Percentiles rank a stretch among this genome's conserved stretches.
phyloP scores from a whole-genome alignment of 1,140 invertebrate genomes.

The Lepidurus packardi region DNA sequence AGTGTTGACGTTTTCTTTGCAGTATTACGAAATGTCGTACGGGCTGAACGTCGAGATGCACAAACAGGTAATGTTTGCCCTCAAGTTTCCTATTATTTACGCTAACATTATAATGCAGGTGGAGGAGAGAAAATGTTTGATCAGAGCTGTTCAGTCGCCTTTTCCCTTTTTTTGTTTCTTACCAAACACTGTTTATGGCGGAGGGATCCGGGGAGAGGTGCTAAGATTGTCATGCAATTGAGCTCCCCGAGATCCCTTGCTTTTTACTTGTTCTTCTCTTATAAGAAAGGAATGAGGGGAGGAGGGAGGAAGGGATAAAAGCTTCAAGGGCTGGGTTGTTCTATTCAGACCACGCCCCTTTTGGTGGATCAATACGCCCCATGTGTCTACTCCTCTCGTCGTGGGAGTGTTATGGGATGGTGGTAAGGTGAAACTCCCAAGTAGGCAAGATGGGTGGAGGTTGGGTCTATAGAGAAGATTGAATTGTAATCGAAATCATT shows the following conservation, averaged over 20 bases:
- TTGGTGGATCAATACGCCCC: conserved; percentile 8
- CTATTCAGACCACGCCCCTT: neutral
- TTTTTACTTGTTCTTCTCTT: conserved; percentile 26
- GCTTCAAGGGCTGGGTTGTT: neutral
- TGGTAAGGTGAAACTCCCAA: neutral
- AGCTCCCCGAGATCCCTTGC: conserved; percentile 23
- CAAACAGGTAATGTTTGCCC: conserved; percentile 77
- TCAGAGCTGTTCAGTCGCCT: neutral
- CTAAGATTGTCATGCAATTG: conserved; percentile 19
- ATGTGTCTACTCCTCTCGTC: neutral
- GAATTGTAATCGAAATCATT: conserved; percentile 22
- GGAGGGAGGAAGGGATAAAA: conserved; percentile 10
- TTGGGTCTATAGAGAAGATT: neutral
- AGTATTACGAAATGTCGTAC: conserved; percentile 99
- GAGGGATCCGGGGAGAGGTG: neutral
- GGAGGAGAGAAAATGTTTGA: neutral
- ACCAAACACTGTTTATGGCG: neutral
- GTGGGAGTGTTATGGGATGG: neutral
- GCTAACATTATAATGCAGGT: conserved; percentile 14
- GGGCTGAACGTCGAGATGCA: conserved; percentile 99
- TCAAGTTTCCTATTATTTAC: neutral
- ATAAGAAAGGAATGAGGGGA: neutral
- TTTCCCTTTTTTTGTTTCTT: neutral
- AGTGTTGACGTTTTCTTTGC: conserved; percentile 51
- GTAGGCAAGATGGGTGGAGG: neutral